phyloP scores from a whole-genome alignment of 2,888 invertebrate genomes.

The Agrochola lychnidis region DNA sequence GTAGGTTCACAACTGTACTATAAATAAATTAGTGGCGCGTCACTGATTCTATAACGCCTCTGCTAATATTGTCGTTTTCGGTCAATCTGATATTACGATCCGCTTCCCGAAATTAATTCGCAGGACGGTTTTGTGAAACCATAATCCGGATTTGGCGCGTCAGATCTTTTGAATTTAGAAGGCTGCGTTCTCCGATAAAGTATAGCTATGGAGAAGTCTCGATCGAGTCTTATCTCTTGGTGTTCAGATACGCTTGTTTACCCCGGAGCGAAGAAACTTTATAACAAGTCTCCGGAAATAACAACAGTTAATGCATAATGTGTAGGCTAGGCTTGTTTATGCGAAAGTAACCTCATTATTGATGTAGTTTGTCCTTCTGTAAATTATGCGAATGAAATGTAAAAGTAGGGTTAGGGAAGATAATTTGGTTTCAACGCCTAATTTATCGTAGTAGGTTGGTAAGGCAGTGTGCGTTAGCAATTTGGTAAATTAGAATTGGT shows the following conservation, averaged over 20 bases:
- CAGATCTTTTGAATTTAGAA: slow-evolving; percentile 27
- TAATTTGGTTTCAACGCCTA: not conserved
- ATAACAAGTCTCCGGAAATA: slow-evolving; percentile 18
- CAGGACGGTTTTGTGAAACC: not conserved
- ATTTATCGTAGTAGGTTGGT: not conserved
- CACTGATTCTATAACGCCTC: slow-evolving; percentile 6
- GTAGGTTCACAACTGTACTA: slow-evolving; percentile 12
- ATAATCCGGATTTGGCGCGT: slow-evolving; percentile 32
- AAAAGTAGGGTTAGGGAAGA: not conserved
- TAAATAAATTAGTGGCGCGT: slow-evolving; percentile 6
- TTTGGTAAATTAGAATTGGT: not conserved
- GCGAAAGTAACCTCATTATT: not conserved
- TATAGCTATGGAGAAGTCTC: slow-evolving; percentile 9
- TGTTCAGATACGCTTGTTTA: slow-evolving; percentile 35
- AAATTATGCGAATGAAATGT: not conserved
- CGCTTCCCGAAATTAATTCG: slow-evolving; percentile 35
- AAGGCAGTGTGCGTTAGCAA: not conserved
- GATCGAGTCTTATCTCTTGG: slow-evolving; percentile 24
- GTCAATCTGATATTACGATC: not conserved
- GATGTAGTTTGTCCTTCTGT: not conserved
- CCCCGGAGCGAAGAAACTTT: slow-evolving; percentile 23
- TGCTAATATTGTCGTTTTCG: slow-evolving; percentile 26
- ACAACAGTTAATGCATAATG: slow-evolving; percentile 5
- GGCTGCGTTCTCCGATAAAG: slow-evolving; percentile 22
- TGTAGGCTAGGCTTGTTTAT: not conserved